Conservation (phyloP, 1,140 invertebrate genomes). For the Campodea augens region DNA sequence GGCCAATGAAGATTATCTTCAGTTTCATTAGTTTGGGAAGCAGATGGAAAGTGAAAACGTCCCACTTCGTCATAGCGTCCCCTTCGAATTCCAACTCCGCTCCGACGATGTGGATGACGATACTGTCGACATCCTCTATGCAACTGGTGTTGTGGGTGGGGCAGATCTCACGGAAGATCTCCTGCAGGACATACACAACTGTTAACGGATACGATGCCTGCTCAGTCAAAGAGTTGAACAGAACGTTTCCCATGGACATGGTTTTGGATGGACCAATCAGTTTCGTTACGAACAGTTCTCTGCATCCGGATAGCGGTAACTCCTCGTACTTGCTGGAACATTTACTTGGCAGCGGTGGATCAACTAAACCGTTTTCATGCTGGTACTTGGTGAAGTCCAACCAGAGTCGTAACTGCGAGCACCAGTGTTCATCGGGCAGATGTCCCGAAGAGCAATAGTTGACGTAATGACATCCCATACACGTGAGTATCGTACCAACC, state of each 20-base stretch:
- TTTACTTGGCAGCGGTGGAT: constrained; percentile 23
- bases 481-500: constrained; percentile 18
- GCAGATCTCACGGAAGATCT: constrained; percentile 4
- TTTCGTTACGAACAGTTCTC: constrained; percentile 10
- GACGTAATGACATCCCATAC: constrained; percentile 6
- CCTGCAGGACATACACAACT: constrained; percentile 34
- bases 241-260: constrained; percentile 32
- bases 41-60: constrained; percentile 43
- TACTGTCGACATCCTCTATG: constrained; percentile 10
- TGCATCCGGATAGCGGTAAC: constrained; percentile 22
- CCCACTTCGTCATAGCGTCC: constrained; percentile 43
- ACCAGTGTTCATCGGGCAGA: constrained; percentile 9
- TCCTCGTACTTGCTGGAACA: constrained; percentile 28
- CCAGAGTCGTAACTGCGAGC: constrained; percentile 22
- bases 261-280: constrained; percentile 17
- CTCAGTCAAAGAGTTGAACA: constrained; percentile 39
- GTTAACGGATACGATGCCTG: constrained; percentile 41
- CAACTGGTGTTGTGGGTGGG: too few species aligned
- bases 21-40: constrained; percentile 31
- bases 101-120: constrained; percentile 36
- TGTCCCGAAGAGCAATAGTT: constrained; percentile 7
- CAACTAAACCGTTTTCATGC: constrained; percentile 19
- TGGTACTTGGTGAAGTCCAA: constrained; percentile 21
- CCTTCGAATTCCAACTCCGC: constrained; percentile 51
- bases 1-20: constrained; percentile 37